A percentile compares a stretch with the other conserved stretches of the same genome.
These are phyloP conservation scores for Trichomalopsis sarcophagae DNA, from an alignment of 1,140 invertebrate species.

Conservation along the genomic window DNA sequence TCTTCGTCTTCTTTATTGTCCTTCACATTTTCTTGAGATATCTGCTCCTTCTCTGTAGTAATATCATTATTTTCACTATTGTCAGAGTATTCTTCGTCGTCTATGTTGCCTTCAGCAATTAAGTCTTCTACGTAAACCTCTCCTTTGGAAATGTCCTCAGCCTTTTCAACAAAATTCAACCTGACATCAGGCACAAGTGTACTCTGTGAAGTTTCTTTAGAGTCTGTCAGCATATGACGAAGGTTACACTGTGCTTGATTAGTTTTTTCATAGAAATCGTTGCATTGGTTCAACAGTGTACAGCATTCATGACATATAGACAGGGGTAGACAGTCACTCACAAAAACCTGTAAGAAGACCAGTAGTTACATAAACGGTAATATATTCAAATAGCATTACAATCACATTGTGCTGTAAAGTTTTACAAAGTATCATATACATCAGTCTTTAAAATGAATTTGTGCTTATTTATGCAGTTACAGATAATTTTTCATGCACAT, in stretches of 20 bases:
- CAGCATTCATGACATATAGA: slow-evolving; percentile 71
- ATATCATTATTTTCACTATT: slow-evolving; percentile 48
- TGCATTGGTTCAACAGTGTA: slow-evolving; percentile 68
- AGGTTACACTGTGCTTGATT: slow-evolving; percentile 71
- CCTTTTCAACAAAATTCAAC: neutral
- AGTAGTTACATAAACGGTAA: slow-evolving; percentile 20
- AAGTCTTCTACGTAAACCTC: neutral
- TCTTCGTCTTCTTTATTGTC: slow-evolving; percentile 59
- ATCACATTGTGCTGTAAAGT: neutral
- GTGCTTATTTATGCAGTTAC: neutral
- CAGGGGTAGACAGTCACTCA: slow-evolving; percentile 68
- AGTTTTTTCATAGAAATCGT: slow-evolving; percentile 72
- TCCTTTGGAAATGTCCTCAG: neutral
- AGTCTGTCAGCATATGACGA: slow-evolving; percentile 60
- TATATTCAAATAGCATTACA: neutral
- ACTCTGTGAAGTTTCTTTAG: slow-evolving; percentile 55
- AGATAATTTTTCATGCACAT: neutral
- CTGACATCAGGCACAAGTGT: neutral
- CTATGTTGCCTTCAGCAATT: slow-evolving; percentile 50
- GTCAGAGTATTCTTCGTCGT: slow-evolving; percentile 61
- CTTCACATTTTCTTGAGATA: slow-evolving; percentile 32
- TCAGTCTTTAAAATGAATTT: neutral
- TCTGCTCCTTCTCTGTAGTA: neutral
- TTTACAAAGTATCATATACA: neutral
- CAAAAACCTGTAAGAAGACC: slow-evolving; percentile 62